Evolutionary conservation across 2,797 vertebrate species (phyloP), one percentile per base, ranked within the genome.

Genomic region (Tadarida brasiliensis): DNA sequence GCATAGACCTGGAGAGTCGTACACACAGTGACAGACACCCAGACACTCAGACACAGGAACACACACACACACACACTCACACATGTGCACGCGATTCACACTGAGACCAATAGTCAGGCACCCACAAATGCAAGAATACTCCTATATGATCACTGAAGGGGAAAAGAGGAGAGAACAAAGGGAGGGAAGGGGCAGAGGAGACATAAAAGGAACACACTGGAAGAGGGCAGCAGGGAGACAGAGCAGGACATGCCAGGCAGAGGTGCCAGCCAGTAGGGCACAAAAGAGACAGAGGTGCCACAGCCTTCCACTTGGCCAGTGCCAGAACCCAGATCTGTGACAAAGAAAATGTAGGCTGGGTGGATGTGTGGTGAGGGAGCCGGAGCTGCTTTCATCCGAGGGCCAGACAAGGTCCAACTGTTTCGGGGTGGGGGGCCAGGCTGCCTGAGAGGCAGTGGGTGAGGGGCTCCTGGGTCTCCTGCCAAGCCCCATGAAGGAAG

Each of bases 161-260:
- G 47, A 56, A 90, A 30, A 59, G 65, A 80, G 19, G 22, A 5
- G 30, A 81, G 74, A 90, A 97, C 95, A 95, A 97, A 96, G 88
- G 57, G 70, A 90, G 14, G n/a, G n/a, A 73, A n/a, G 44, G 51
- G 51, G 11, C 39, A 76, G 28, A 57, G 24, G 57, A 93, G 81
- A 70, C 30, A 67, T 28, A 30, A 71, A 82, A 39, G 30, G 73
- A 49, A 76, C 44, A 14, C 4, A 33, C 39, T 54, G 26, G 77
- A 65, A 57, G 54, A 73, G 67, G 59, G 51, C 20, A 77, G 70
- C 61, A 77, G 51, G 71, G 61, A 86, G 63, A 68, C 33, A 24
- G 85, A 57, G 24, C 73, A 39, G 44, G 74, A 10, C 16, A 3
- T 26, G 47, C 65, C 76, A 56, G n/a, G 39, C 35, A 84, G 44